These are phyloP conservation scores for Muscina levida DNA, from an alignment of 2,888 invertebrate species.

Conservation along the genomic window DNA sequence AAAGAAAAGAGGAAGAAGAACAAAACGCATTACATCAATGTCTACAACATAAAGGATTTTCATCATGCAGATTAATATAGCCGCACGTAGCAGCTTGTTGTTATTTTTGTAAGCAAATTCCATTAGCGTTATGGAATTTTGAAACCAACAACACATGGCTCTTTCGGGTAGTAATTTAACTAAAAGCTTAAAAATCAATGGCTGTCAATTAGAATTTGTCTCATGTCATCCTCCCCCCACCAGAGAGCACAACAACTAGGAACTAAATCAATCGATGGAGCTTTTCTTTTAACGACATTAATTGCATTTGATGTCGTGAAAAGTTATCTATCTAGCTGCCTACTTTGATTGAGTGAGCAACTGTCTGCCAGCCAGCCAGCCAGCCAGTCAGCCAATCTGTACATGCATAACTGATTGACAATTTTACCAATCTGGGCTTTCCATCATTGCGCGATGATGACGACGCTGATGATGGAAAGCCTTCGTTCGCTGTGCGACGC, in stretches of 20 bases:
- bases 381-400: slow-evolving; percentile 22
- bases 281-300: slow-evolving; percentile 58
- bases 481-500: too few relatives aligned
- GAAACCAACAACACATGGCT: slow-evolving; percentile 48
- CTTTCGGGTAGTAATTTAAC: slow-evolving; percentile 67
- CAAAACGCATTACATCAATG: slow-evolving; percentile 30
- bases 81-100: not conserved
- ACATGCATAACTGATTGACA: slow-evolving; percentile 42
- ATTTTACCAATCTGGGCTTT: slow-evolving; percentile 40
- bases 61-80: not conserved
- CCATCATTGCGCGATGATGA: slow-evolving; percentile 6
- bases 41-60: not conserved
- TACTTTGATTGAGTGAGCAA: slow-evolving; percentile 60
- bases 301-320: slow-evolving; percentile 58
- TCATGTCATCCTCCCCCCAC: slow-evolving; percentile 66
- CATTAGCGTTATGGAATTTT: slow-evolving; percentile 52
- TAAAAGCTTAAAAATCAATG: slow-evolving; percentile 67
- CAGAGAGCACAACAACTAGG: slow-evolving; percentile 6
- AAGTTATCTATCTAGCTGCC: slow-evolving; percentile 55
- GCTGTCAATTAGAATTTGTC: slow-evolving; percentile 50
- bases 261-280: slow-evolving; percentile 59
- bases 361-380: not conserved
- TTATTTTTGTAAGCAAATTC: slow-evolving; percentile 3
- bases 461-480: not conserved
- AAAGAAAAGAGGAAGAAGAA: not conserved